Evolutionary conservation across 2,797 vertebrate genomes (phyloP).

Genomic region (Sardinella longiceps): DNA sequence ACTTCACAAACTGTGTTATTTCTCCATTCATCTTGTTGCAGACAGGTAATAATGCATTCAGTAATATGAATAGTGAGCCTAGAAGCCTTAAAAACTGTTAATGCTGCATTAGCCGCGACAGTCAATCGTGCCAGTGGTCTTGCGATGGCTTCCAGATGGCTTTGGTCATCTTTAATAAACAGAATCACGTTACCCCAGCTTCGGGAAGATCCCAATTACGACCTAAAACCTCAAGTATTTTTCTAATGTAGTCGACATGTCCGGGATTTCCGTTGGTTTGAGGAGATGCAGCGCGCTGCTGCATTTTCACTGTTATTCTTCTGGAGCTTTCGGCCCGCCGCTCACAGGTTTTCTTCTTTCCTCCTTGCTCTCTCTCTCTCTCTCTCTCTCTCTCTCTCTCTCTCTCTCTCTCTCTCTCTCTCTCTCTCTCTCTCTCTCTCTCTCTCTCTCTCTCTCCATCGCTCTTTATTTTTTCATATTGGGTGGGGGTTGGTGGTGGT

Average conservation of each 20-base stretch:
- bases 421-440: too few species aligned
- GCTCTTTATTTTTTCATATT: constrained; percentile 29
- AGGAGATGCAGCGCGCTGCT: constrained; percentile 61
- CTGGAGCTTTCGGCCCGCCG: constrained; percentile 54
- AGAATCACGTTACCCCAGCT: constrained; percentile 69
- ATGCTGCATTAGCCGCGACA: constrained; percentile 5
- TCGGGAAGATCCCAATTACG: constrained; percentile 74
- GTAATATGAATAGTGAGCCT: background rate
- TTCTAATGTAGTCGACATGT: constrained; percentile 75
- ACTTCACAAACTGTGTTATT: background rate
- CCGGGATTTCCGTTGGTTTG: constrained; percentile 76
- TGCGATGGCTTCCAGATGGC: constrained; percentile 75
- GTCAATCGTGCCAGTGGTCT: constrained; percentile 51
- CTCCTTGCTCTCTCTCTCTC: background rate
- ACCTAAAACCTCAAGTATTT: constrained; percentile 74
- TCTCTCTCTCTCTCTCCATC: too few species aligned
- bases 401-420: too few species aligned
- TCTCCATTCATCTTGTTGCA: background rate
- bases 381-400: too few species aligned
- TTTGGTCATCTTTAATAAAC: constrained; percentile 69
- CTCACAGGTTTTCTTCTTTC: background rate
- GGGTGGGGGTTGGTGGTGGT: constrained; percentile 1
- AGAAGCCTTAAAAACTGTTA: background rate
- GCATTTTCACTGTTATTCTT: constrained; percentile 62
- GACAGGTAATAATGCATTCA: background rate